Base-by-base conservation (phyloP, 2,888 invertebrate species). In the Apotomis capreana region DNA sequence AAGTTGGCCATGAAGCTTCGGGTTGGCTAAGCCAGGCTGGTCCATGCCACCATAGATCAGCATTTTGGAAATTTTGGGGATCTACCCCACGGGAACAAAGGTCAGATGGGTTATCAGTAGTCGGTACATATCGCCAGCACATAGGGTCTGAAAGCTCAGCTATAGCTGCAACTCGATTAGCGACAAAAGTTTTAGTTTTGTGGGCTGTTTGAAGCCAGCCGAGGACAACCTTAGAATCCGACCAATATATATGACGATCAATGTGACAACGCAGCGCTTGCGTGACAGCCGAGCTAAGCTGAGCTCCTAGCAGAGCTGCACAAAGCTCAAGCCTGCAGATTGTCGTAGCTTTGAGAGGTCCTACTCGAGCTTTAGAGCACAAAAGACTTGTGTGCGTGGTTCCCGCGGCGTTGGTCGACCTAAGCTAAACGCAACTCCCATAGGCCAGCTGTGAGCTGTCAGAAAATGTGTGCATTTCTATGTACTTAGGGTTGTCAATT, bases 81-180 rank as follows among this genome's bases (percentile, higher is more conserved):
- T 65, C 67, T 46, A 76, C 5, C 1, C 76, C 76, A 15, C 76
- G 37, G 8, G 75, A 76, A 12, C 70, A 73, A 12, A 76, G 12
- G 63, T 78, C 78, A 8, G 76, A 76, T 9, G 76, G 76, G 58
- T 78, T 78, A n/a, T 63, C 10, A 3, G 13, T 15, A 0, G 74
- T 70, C 5, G 75, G 74, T 9, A 75, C 74, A 54, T 76, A 71
- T 15, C 70, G 52, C 74, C 74, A 70, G n/a, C n/a, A 13, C 0
- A 10, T 37, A 15, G 58, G n/a, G 10, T 55, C 54, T 3, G 52
- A 26, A 0, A 59, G 44, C 9, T 55, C 51, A 3, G n/a, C 3
- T 4, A 58, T 60, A 4, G 13, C 74, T 13, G 0, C 46, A 0
- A 76, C 76, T 4, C 71, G 60, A 6, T 68, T 62, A 8, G 74